Base-by-base conservation (phyloP, 92 coral and sea anemone species). In the Porites evermanni region DNA sequence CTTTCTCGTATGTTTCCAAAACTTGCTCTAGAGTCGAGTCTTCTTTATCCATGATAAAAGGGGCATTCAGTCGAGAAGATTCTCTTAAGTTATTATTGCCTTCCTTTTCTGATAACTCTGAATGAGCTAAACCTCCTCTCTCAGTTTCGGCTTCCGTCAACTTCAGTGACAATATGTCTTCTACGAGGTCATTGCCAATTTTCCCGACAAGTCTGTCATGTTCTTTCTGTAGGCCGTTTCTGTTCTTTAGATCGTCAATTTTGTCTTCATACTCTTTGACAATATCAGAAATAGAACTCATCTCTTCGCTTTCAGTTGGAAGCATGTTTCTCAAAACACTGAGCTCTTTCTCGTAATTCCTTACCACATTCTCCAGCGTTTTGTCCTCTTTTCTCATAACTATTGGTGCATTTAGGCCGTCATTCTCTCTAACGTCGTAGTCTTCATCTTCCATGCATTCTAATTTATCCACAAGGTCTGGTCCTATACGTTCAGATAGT, bases 21-120 rank as follows among this genome's bases (percentile, higher is more conserved):
- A 92, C 89, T 7, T 92, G 87, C 65, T 92, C 84, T 0, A 92
- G 89, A 50, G 95, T 82, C 63, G 74, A 60, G 21, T 86, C 75
- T 51, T 90, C 79, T 64, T 82, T 69, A 38, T 58, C 52, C 93
- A 90, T 90, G 67, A 74, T 70, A 2, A 61, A 12, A 51, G 91
- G 91, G 29, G 93, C 93, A 64, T 70, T 75, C 51, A 64, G 64
- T 11, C 50, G 26, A 19, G 59, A 29, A 4, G 32, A 2, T 2
- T 44, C 18, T 1, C 78, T 20, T 0, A 4, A 8, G 7, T 20
- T 56, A 8, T 10, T 17, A 6, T 17, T 17, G 50, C 20, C 54
- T 18, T 12, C 0, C n/a, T 29, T 10, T 64, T 54, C 38, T 4
- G n/a, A 19, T 14, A 13, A 32, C 8, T 60, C 79, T 6, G 70